Base-by-base conservation (phyloP, 2,113 vertebrate genomes). In the Megaleporinus macrocephalus region DNA sequence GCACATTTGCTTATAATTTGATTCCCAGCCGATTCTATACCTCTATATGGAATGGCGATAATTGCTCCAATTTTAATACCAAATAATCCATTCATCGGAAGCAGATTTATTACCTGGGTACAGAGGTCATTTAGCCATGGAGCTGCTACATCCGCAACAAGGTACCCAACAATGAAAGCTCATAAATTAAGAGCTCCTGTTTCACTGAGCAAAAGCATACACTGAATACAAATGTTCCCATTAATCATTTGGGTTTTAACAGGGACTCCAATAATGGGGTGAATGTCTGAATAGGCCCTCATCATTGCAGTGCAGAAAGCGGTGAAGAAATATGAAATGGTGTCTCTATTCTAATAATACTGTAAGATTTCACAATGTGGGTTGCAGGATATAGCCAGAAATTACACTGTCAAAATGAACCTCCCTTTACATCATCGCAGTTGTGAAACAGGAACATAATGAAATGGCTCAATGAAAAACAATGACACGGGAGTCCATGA, bases 151-250 rank as follows among this genome's bases (percentile, higher is more conserved):
- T 82, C 81, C 89, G 90, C 86, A 91, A 90, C 88, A 92, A 89
- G 85, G 57, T 91, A 93, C 87, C 88, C 85, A 36, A 90, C 93
- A 94, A 95, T 93, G 91, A 94, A 91, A 93, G 91, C 90, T 93
- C 95, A 94, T 95, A 94, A 94, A 95, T 95, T 94, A 96, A 92
- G 91, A 94, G 83, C 84, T 93, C 86, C 87, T 92, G 91, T 95
- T 95, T 94, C 93, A 89, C 91, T 93, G 91, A 93, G 90, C 80
- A 78, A 85, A 90, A 88, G 82, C 87, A 89, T 88, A 91, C 0
- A 68, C 84, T 24, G 88, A 94, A 95, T 91, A 90, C 79, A 94
- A 94, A 94, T 89, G 88, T 90, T 85, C 84, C 81, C 90, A 94
- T 94, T 94, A 85, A 93, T 94, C 87, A 86, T 91, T 92, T 90